phyloP scores from a whole-genome alignment of 2,888 invertebrate genomes.

The Bimastos eiseni region DNA sequence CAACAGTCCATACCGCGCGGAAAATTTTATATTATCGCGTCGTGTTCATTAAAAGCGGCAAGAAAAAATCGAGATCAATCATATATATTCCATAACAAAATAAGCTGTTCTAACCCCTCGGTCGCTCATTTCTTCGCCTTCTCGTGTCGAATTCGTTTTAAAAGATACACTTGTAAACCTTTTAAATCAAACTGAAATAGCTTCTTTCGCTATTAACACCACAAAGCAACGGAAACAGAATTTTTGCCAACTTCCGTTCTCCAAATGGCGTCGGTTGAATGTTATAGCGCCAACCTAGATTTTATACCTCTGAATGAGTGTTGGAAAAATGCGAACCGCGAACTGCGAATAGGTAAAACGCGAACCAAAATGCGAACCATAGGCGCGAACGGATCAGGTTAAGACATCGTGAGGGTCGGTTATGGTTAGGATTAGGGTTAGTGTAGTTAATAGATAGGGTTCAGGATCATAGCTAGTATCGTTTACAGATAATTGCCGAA shows the following conservation, averaged over 20 bases:
- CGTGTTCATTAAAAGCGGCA: not conserved
- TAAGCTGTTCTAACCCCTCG: not conserved
- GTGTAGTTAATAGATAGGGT: no score
- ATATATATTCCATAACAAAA: not conserved
- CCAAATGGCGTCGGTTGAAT: not conserved
- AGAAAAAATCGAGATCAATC: not conserved
- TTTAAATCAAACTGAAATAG: not conserved
- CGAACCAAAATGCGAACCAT: no score
- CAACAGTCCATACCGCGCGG: not conserved
- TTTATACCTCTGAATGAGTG: no score
- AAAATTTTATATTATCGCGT: not conserved
- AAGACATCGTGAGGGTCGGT: no score
- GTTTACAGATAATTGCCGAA: no score
- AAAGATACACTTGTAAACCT: not conserved
- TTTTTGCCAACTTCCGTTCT: not conserved
- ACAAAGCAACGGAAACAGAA: not conserved
- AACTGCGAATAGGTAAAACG: no score
- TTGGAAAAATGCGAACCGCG: no score
- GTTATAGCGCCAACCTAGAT: no score
- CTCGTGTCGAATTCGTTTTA: not conserved
- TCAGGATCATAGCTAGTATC: no score
- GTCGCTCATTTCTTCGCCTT: conserved; percentile 13
- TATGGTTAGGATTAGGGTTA: no score
- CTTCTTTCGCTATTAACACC: not conserved
- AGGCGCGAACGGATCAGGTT: no score